Evolutionary conservation across 35 echinoderm and acorn worm species (phyloP).

Genomic region (Ophioderma brevispina): DNA sequence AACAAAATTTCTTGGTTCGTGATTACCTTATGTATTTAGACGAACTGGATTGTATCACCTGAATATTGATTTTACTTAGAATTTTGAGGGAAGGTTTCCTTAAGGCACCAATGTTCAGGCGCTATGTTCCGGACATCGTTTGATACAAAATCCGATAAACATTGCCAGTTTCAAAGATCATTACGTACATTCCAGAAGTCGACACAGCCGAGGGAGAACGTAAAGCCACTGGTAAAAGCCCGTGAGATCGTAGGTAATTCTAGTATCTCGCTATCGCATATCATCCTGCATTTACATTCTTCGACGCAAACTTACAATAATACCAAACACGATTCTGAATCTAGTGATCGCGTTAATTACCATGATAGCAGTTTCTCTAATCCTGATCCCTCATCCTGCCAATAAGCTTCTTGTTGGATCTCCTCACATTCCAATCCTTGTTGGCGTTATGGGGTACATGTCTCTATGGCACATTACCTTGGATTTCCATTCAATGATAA

Average conservation of each 20-base stretch:
- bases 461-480: slow-evolving; percentile 52
- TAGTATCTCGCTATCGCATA: slow-evolving; percentile 23
- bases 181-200: slow-evolving; percentile 20
- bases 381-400: slow-evolving; percentile 57
- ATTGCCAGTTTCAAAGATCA: slow-evolving; percentile 45
- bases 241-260: slow-evolving; percentile 29
- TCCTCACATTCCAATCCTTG: slow-evolving; percentile 41
- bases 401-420: slow-evolving; percentile 39
- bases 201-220: slow-evolving; percentile 26
- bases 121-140: slow-evolving; percentile 54
- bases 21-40: neutral
- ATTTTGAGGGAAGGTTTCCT: slow-evolving; percentile 45
- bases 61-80: slow-evolving; percentile 1
- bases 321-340: slow-evolving; percentile 67
- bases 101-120: neutral
- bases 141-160: neutral
- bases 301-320: slow-evolving; percentile 25
- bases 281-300: slow-evolving; percentile 44
- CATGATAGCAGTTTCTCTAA: slow-evolving; percentile 62
- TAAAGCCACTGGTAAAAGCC: slow-evolving; percentile 49
- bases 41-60: neutral
- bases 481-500: slow-evolving; percentile 75
- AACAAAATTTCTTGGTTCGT: slow-evolving; percentile 66
- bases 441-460: slow-evolving; percentile 77
- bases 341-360: slow-evolving; percentile 52